A percentile compares a stretch with the other conserved stretches of the same genome.
These are phyloP conservation scores for Zootoca vivipara DNA, from an alignment of 2,113 vertebrate species.

Conservation along the genomic window DNA sequence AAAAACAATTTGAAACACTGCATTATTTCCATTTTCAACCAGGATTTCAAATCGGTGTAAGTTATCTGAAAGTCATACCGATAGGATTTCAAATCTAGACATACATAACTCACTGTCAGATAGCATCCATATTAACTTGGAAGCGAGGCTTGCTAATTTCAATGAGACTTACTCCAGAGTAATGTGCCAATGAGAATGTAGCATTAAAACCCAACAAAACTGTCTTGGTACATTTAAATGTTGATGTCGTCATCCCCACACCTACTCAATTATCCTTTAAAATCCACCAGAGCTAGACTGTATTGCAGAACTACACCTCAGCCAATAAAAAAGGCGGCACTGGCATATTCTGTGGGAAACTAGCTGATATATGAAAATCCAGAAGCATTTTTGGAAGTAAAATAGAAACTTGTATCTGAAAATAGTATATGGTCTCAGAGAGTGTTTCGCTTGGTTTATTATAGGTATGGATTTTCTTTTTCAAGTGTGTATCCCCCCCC, in stretches of 20 bases:
- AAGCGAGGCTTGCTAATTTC: neutral
- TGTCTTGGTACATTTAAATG: neutral
- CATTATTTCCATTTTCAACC: neutral
- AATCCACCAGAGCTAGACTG: neutral
- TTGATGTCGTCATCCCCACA: neutral
- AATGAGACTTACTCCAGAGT: neutral
- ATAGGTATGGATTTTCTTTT: neutral
- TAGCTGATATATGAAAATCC: neutral
- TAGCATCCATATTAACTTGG: neutral
- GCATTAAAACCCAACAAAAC: neutral
- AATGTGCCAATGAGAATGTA: neutral
- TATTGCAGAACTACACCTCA: neutral
- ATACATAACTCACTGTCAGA: neutral
- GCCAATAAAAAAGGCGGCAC: neutral
- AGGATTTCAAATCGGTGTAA: neutral
- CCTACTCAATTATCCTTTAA: neutral
- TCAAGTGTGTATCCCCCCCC: too few species aligned
- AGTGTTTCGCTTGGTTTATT: neutral
- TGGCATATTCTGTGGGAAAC: conserved; percentile 10
- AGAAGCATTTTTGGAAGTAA: neutral
- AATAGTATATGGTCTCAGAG: neutral
- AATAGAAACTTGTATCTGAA: neutral
- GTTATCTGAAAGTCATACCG: neutral
- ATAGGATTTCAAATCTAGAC: neutral
- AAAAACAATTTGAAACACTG: neutral